Base-by-base conservation (phyloP, 2,888 invertebrate genomes). In the Nomada hirtipes region DNA sequence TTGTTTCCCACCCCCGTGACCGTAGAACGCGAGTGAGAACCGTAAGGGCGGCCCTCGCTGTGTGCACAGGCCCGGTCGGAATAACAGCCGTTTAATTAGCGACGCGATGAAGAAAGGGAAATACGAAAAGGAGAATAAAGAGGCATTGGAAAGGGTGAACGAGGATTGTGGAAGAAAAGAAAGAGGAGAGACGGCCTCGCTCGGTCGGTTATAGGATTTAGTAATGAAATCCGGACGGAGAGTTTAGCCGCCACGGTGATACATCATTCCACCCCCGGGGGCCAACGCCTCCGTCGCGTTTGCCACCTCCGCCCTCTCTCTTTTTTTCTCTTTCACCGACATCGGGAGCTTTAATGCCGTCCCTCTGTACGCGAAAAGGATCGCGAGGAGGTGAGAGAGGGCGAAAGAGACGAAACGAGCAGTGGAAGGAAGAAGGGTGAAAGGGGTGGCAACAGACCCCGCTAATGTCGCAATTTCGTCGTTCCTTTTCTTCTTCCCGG, bases 391-490 rank as follows among this genome's bases (percentile, higher is more conserved):
- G 9, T 1, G 29, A 11, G 55, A 13, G 4, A n/a, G 9, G 15
- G 44, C 15, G 20, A 9, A 18, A 4, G 18, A 23, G n/a, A 68
- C 11, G 29, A n/a, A 26, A 44, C 9, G 20, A 13, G 4, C 44
- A 47, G 11, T n/a, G 60, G n/a, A 47, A 53, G 44, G 13, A 15
- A 52, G 68, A 63, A n/a, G 2, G 15, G 3, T 18, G 42, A 13
- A 20, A 64, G 68, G 82, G 88, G 71, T 76, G 79, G 84, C 83
- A 83, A 85, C 78, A 88, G 86, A 86, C 84, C 85, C 88, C 89
- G 87, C 89, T 91, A 91, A 92, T 92, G 90, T 90, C 90, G 88
- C 90, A 92, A 91, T 91, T 91, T 91, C 88, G 79, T 88, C 89
- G 84, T 91, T 85, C 86, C 88, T 90, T 87, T 86, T 78, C 86